Conservation (phyloP, 2,888 invertebrate species). For the Mythimna impura region DNA sequence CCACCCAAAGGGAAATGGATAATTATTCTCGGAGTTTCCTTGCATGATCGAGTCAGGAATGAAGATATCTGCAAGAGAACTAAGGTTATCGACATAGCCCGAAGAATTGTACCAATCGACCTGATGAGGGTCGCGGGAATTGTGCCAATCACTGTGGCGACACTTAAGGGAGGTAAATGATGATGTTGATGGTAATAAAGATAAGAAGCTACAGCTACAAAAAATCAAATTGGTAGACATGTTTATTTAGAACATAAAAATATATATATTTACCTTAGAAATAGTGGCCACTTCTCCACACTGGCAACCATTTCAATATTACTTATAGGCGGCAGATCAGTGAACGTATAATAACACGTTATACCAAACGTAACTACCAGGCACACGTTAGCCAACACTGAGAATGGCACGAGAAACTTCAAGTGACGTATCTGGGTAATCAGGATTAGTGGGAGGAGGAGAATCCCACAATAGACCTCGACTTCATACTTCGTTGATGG, state of each 20-base stretch:
- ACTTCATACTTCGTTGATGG: conserved; percentile 85
- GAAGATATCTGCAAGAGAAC: too few relatives aligned
- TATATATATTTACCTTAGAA: conserved; percentile 91
- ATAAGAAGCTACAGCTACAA: too few relatives aligned
- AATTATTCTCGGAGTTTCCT: too few relatives aligned
- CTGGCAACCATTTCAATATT: conserved; percentile 82
- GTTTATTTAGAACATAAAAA: background rate
- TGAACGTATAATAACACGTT: conserved; percentile 95
- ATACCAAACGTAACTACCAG: conserved; percentile 94
- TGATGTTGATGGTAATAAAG: too few relatives aligned
- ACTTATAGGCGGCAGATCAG: conserved; percentile 76
- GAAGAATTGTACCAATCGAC: too few relatives aligned
- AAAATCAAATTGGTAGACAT: too few relatives aligned
- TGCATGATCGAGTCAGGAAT: too few relatives aligned
- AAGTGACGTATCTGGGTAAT: conserved; percentile 93
- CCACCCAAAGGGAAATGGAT: too few relatives aligned
- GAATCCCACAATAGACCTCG: conserved; percentile 91
- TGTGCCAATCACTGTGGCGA: too few relatives aligned
- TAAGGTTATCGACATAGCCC: too few relatives aligned
- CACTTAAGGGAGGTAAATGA: too few relatives aligned
- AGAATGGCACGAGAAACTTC: conserved; percentile 96
- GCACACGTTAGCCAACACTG: conserved; percentile 95
- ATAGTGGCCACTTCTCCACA: conserved; percentile 93
- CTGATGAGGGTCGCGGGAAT: too few relatives aligned
- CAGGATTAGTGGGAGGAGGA: conserved; percentile 92